A percentile compares a stretch with the other conserved stretches of the same genome.
Conservation (phyloP, 2,113 vertebrate genomes). For the Orientallactaga bullata region DNA sequence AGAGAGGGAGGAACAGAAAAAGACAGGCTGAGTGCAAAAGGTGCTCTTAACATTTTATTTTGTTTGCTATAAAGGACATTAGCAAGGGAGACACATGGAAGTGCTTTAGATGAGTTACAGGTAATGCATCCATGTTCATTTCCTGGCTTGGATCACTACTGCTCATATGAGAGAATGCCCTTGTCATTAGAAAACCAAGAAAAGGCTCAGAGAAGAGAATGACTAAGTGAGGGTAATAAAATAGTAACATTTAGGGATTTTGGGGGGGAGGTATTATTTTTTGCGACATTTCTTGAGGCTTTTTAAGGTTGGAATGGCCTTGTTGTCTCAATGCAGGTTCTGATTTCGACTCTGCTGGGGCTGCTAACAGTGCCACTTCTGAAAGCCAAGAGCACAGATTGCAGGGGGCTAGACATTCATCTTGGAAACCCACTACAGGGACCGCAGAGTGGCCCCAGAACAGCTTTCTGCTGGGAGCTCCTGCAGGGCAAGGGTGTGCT, state of each 20-base stretch:
- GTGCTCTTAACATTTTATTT: too few relatives aligned
- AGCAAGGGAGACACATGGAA: neutral
- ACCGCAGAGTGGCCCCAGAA: neutral
- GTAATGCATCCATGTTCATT: neutral
- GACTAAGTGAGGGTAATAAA: neutral
- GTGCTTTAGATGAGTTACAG: neutral
- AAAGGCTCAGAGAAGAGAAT: neutral
- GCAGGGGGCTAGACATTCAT: neutral
- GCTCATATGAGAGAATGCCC: neutral
- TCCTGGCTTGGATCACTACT: neutral
- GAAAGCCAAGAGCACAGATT: neutral
- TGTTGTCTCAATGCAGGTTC: neutral
- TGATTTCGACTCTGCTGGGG: neutral
- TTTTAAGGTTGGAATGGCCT: neutral
- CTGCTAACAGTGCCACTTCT: neutral
- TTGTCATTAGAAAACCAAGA: neutral
- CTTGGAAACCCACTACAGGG: neutral
- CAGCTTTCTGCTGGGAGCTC: too few relatives aligned
- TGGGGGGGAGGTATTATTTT: neutral
- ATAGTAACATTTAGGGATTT: neutral
- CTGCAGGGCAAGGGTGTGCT: too few relatives aligned
- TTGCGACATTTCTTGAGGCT: slow-evolving; percentile 25
- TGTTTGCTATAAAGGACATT: neutral
- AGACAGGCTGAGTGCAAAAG: too few relatives aligned
- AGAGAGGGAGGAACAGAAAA: too few relatives aligned